Conservation (phyloP, 1,140 invertebrate species). For the Papilio polyxenes region DNA sequence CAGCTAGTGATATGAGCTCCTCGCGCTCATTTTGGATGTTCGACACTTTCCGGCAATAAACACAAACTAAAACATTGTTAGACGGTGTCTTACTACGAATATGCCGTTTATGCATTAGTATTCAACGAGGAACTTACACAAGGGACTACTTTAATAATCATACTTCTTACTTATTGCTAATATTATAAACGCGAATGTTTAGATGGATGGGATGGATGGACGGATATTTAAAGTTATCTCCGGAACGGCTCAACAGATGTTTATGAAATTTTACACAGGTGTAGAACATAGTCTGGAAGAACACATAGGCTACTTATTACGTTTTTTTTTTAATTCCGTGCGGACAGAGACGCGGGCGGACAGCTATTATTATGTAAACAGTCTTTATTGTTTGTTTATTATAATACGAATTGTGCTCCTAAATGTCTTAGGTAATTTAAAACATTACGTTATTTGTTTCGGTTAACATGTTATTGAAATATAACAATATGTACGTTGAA, state of each 20-base stretch:
- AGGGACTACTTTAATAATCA: background rate
- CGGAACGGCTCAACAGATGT: too few relatives aligned
- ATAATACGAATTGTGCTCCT: background rate
- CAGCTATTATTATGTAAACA: background rate
- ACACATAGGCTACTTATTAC: too few relatives aligned
- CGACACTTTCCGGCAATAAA: background rate
- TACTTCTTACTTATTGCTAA: too few relatives aligned
- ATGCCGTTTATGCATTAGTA: background rate
- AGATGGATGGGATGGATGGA: too few relatives aligned
- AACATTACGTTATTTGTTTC: constrained; percentile 5
- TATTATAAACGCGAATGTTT: too few relatives aligned
- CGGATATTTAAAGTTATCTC: too few relatives aligned
- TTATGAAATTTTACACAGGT: too few relatives aligned
- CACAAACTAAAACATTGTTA: background rate
- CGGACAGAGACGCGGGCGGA: too few relatives aligned
- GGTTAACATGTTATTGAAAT: constrained; percentile 1
- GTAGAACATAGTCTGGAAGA: too few relatives aligned
- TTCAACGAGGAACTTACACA: background rate
- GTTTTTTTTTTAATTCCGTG: too few relatives aligned
- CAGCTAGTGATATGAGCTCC: background rate
- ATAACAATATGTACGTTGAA: background rate
- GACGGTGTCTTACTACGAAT: background rate
- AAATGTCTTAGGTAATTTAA: background rate
- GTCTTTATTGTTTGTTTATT: background rate
- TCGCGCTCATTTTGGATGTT: background rate